Percentiles rank a stretch among this genome's conserved stretches.
Conservation (phyloP, 2,888 invertebrate genomes). For the Mantis religiosa region DNA sequence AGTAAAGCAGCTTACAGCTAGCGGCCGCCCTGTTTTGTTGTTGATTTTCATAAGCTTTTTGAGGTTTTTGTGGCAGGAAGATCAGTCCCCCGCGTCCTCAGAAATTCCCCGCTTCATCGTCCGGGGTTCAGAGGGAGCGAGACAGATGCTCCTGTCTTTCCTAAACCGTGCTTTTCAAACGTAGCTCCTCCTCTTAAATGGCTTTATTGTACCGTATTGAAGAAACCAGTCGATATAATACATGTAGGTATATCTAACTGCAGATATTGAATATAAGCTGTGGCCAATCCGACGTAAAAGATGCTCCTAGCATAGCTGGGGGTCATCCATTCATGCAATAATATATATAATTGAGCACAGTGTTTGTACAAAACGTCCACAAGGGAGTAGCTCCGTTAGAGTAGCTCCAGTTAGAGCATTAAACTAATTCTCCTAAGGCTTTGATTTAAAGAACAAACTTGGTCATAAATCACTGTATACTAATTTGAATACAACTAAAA, state of each 20-base stretch:
- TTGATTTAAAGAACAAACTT: no score
- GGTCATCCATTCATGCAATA: no score
- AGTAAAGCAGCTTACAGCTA: conserved; percentile 12
- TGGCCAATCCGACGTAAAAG: no score
- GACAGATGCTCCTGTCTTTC: not conserved
- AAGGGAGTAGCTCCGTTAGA: no score
- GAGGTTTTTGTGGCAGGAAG: conserved; percentile 5
- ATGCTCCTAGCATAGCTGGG: no score
- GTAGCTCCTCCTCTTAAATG: not conserved
- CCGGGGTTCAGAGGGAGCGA: not conserved
- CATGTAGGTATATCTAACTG: not conserved
- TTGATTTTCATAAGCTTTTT: conserved; percentile 15
- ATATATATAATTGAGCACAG: no score
- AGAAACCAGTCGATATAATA: not conserved
- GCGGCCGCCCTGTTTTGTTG: conserved; percentile 3
- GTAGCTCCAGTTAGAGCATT: no score
- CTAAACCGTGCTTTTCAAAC: not conserved
- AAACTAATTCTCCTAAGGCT: no score
- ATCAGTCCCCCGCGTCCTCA: not conserved
- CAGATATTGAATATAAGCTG: not conserved
- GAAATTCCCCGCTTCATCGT: not conserved
- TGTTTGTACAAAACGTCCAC: no score
- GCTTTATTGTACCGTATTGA: not conserved
- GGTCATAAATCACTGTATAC: no score
- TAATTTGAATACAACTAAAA: no score